phyloP scores from a whole-genome alignment of 2,113 vertebrate genomes.

The Psephotus haematonotus region DNA sequence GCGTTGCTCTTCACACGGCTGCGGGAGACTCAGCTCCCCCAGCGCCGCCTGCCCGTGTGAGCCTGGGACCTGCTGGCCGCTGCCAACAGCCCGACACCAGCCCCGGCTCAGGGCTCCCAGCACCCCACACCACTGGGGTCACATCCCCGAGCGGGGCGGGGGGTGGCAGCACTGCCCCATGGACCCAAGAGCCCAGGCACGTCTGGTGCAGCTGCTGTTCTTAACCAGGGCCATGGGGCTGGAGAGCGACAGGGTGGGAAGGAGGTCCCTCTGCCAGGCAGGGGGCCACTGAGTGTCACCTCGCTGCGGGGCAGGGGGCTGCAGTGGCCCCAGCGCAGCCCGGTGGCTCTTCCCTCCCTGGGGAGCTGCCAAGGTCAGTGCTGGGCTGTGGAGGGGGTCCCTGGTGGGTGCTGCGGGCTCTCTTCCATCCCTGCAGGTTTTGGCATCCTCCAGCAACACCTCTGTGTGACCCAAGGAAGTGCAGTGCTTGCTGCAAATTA shows the following conservation, averaged over 20 bases:
- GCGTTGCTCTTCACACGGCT: not conserved
- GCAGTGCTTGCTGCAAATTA: not conserved
- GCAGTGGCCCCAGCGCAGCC: not conserved
- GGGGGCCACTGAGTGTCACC: not conserved
- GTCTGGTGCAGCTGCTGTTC: not conserved
- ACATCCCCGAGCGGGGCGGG: fast-evolving
- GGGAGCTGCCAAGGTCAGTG: not conserved
- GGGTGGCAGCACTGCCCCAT: not conserved
- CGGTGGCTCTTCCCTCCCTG: not conserved
- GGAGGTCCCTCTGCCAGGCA: not conserved
- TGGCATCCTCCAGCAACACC: not conserved
- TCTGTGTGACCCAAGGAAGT: not conserved
- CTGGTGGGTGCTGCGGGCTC: not conserved
- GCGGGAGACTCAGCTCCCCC: not conserved
- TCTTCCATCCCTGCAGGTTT: not conserved
- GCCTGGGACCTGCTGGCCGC: not conserved
- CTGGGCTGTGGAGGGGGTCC: fast-evolving
- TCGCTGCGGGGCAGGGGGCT: not conserved
- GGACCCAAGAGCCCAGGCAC: fast-evolving
- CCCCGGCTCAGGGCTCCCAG: not conserved
- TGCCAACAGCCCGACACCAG: not conserved
- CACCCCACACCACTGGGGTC: fast-evolving
- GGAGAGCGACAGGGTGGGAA: fast-evolving
- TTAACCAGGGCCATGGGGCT: not conserved
- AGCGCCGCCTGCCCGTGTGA: fast-evolving